A percentile compares a stretch with the other conserved stretches of the same genome.
Evolutionary conservation across 2,888 invertebrate species (phyloP).

Genomic region (Lacanobia wlatinum): DNA sequence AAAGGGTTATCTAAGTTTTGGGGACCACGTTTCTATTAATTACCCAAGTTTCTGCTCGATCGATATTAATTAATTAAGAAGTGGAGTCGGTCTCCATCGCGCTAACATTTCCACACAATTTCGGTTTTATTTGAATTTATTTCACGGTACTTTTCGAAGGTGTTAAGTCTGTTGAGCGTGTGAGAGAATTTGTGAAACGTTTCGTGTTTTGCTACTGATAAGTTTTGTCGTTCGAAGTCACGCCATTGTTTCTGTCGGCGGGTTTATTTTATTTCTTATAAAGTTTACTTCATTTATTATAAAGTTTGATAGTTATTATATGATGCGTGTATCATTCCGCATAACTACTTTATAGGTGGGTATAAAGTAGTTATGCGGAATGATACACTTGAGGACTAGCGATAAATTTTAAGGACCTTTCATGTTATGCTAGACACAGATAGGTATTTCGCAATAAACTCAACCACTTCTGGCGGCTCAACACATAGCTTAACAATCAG

Average conservation of each 20-base stretch:
- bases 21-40: slow-evolving; percentile 88
- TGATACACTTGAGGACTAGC: too few species aligned
- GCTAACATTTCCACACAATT: slow-evolving; percentile 50
- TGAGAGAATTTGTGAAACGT: slow-evolving; percentile 59
- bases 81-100: slow-evolving; percentile 67
- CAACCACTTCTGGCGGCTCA: neutral
- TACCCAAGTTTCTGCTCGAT: slow-evolving; percentile 82
- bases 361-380: too few species aligned
- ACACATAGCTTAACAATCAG: slow-evolving; percentile 2
- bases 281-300: too few species aligned
- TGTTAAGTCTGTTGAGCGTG: slow-evolving; percentile 54
- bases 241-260: slow-evolving; percentile 51
- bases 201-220: slow-evolving; percentile 60
- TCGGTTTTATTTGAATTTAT: slow-evolving; percentile 53
- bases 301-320: too few species aligned
- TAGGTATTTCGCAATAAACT: neutral
- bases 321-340: too few species aligned
- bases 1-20: slow-evolving; percentile 87
- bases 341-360: too few species aligned
- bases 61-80: slow-evolving; percentile 87
- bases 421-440: neutral
- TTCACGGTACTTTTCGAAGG: slow-evolving; percentile 40
- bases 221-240: slow-evolving; percentile 61
- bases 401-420: too few species aligned
- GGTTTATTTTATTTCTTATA: slow-evolving; percentile 46